Percentiles rank a stretch among this genome's conserved stretches.
Evolutionary conservation across 2,888 invertebrate species (phyloP).

Genomic region (Eupithecia tripunctaria): DNA sequence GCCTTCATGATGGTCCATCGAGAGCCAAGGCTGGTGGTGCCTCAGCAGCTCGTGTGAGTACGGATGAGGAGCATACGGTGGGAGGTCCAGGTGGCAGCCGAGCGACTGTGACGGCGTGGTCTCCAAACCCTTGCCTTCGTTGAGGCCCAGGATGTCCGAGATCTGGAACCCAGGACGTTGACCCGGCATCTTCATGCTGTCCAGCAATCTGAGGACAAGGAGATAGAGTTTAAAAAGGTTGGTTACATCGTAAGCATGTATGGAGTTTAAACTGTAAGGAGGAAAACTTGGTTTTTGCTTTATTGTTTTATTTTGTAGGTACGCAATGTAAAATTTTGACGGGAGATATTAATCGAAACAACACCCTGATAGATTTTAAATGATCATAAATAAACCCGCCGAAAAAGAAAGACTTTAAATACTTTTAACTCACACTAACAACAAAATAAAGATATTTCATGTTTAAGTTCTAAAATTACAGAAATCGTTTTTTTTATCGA

Average conservation of each 20-base stretch:
- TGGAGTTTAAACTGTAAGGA: background rate
- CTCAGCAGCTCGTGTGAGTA: conserved; percentile 75
- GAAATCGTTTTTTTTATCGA: background rate
- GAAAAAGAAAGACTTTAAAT: too few relatives aligned
- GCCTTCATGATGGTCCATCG: conserved; percentile 74
- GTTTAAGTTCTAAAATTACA: background rate
- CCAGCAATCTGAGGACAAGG: conserved; percentile 86
- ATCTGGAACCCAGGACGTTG: conserved; percentile 95
- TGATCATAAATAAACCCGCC: background rate
- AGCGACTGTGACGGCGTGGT: conserved; percentile 62
- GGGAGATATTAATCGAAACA: background rate
- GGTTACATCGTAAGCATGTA: background rate
- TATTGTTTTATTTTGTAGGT: background rate
- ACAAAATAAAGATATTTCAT: background rate
- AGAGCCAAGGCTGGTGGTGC: conserved; percentile 78
- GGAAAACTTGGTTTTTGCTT: background rate
- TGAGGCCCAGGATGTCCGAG: conserved; percentile 96
- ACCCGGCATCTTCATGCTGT: conserved; percentile 92
- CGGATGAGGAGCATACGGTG: conserved; percentile 71
- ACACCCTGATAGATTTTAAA: background rate
- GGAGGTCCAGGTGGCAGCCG: conserved; percentile 69
- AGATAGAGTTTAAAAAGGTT: background rate
- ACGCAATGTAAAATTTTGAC: background rate
- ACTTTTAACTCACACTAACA: background rate
- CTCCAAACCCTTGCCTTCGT: conserved; percentile 85